Conservation (phyloP, 2,888 invertebrate species). For the Agonopterix arenella region DNA sequence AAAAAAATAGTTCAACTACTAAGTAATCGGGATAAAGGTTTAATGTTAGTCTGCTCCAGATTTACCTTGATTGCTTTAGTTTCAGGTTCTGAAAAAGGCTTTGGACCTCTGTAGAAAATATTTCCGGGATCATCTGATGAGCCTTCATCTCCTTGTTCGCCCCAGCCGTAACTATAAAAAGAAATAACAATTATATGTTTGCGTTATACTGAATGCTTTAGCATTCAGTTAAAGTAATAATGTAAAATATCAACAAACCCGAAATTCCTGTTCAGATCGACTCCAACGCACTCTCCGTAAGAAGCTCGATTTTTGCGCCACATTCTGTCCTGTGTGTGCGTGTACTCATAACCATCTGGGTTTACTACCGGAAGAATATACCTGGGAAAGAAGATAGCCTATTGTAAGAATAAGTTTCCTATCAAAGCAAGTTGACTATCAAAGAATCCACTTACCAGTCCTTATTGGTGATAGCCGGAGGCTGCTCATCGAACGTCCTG, state of each 20-base stretch:
- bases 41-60: not conserved
- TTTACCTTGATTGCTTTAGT: constrained; percentile 78
- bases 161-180: constrained; percentile 84
- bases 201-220: no score
- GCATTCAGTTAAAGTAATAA: no score
- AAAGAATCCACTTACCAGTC: constrained; percentile 79
- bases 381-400: constrained; percentile 36
- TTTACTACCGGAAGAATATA: constrained; percentile 86
- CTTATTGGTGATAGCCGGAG: constrained; percentile 83
- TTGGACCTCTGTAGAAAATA: constrained; percentile 87
- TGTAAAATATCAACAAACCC: constrained; percentile 53
- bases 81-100: constrained; percentile 92
- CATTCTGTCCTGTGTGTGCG: constrained; percentile 86
- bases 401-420: no score
- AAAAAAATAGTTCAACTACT: not conserved
- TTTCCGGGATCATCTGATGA: constrained; percentile 89
- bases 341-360: constrained; percentile 93
- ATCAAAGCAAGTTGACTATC: no score
- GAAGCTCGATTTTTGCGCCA: constrained; percentile 87
- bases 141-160: constrained; percentile 89
- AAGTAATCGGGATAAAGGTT: not conserved
- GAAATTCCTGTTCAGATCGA: constrained; percentile 92
- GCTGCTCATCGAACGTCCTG: constrained; percentile 80
- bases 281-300: constrained; percentile 83
- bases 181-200: not conserved